A percentile compares a stretch with the other conserved stretches of the same genome.
These are phyloP conservation scores for Podiceps cristatus DNA, from an alignment of 2,113 vertebrate species.

Conservation along the genomic window DNA sequence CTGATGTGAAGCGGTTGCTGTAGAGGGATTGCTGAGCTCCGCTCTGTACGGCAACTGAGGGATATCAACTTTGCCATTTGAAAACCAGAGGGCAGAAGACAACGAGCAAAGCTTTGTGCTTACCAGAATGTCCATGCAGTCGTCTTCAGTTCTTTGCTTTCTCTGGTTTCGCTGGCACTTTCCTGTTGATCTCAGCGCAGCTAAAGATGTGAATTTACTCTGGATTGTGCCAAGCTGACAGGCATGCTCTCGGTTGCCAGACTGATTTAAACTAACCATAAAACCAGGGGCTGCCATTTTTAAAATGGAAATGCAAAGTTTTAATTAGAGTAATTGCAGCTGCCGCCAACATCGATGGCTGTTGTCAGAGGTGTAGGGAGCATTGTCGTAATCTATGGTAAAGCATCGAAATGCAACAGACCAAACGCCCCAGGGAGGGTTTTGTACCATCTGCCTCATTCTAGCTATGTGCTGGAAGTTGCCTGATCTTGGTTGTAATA, in stretches of 20 bases:
- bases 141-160: background rate
- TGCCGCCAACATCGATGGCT: background rate
- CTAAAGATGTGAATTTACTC: background rate
- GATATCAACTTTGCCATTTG: background rate
- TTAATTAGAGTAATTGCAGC: background rate
- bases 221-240: background rate
- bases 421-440: background rate
- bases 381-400: accelerated
- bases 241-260: background rate
- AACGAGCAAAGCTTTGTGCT: background rate
- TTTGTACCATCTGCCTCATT: background rate
- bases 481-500: background rate
- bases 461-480: background rate
- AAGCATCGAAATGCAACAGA: background rate
- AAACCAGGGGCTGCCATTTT: background rate
- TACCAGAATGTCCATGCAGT: accelerated
- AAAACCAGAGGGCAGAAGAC: background rate
- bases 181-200: background rate
- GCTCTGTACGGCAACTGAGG: accelerated
- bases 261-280: background rate
- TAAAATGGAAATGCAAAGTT: background rate
- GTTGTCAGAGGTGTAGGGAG: background rate
- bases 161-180: background rate
- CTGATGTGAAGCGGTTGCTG: background rate
- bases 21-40: background rate